Evolutionary conservation across 30 jellyfish, hydroid and myxozoan species (phyloP), one percentile per base, ranked within the genome.

Genomic region (Turritopsis rubra): DNA sequence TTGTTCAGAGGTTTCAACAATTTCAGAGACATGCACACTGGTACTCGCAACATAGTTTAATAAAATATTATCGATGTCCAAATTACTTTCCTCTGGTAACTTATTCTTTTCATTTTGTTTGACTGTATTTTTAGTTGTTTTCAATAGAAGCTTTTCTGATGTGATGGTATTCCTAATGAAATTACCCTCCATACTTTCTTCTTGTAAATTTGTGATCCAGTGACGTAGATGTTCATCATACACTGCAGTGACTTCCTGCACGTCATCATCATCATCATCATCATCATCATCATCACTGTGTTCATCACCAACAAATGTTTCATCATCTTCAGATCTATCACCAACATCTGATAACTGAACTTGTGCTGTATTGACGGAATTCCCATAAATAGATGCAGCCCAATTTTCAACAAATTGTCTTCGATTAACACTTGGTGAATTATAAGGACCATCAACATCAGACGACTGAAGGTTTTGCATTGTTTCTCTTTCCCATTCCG

Each of bases 341-440:
- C 60, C 60, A 41, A 41, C 60, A 41, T 13, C 60, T 13, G 60
- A 41, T 41, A 41, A 41, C 13, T 41, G 60, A 13, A 41, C 60
- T 41, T 41, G 60, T 13, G 13, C 13, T 13, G 60, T 41, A 5
- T 41, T 13, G 13, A 41, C 13, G 13, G 60, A n/a, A 68, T 68
- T 68, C 28, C 30, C 30, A 68, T 68, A 27, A 27, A 68, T 68
- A n/a, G 77, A 74, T 20, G 82, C 82, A 0, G 82, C 82, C 82
- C 82, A 74, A 52, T 74, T 29, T 23, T 74, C 82, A 19, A 74
- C 82, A n/a, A 74, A 74, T n/a, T 74, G 82, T 74, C 82, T 74
- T n/a, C 82, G 82, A 29, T 30, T 29, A 74, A 74, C 65, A n/a
- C 41, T 74, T 8, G 82, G 82, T 29, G 82, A 74, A 74, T 74